Conservation (phyloP, 2,797 vertebrate species). For the Neostethus bicornis region DNA sequence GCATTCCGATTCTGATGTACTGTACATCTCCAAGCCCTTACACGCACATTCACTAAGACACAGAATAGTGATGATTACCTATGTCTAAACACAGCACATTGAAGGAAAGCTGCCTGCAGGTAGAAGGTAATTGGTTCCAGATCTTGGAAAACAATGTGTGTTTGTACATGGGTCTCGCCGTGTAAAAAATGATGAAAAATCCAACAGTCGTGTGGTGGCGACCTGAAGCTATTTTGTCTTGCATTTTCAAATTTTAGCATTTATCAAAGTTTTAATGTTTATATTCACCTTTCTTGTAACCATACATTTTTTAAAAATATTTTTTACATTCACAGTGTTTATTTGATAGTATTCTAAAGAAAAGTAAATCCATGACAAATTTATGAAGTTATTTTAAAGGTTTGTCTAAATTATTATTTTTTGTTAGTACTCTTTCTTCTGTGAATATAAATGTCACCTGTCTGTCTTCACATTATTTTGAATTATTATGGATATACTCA, state of each 20-base stretch:
- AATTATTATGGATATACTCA: not conserved
- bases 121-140: conserved; percentile 69
- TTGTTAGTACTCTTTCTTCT: not conserved
- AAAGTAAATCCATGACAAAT: not conserved
- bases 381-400: not conserved
- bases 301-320: not conserved
- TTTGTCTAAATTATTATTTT: not conserved
- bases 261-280: not conserved
- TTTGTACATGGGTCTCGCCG: not conserved
- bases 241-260: not conserved
- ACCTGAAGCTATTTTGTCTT: not conserved
- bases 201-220: conserved; percentile 5
- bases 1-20: too few species aligned
- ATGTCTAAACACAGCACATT: conserved; percentile 60
- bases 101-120: conserved; percentile 57
- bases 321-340: not conserved
- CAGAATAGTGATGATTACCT: conserved; percentile 60
- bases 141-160: conserved; percentile 20
- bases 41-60: conserved; percentile 18
- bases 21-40: too few species aligned
- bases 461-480: not conserved
- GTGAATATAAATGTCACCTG: not conserved
- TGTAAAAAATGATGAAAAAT: conserved; percentile 30
- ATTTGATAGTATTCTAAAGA: not conserved
- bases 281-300: not conserved